Percentiles rank a stretch among this genome's conserved stretches.
Conservation (phyloP, 2,113 vertebrate species). For the Dipodomys stephensi region DNA sequence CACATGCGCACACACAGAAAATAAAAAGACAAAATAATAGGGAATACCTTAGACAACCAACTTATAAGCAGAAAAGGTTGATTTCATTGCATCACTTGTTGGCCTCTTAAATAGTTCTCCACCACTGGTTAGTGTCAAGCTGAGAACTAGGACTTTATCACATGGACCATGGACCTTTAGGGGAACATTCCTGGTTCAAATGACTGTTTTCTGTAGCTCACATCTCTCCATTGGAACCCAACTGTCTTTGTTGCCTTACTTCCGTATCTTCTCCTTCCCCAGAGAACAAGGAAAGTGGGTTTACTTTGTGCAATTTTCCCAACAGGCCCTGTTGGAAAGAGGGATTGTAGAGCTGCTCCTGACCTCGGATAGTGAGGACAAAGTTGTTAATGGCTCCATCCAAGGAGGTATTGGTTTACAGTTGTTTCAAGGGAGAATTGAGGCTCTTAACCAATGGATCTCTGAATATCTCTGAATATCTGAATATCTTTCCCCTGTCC, state of each 20-base stretch:
- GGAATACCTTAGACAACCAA: too few relatives aligned
- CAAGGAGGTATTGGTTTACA: conserved; percentile 90
- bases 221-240: background rate
- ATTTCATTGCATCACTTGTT: too few relatives aligned
- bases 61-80: too few relatives aligned
- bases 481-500: background rate
- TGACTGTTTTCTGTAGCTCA: background rate
- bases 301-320: conserved; percentile 27
- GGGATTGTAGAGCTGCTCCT: conserved; percentile 92
- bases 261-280: background rate
- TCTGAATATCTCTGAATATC: background rate
- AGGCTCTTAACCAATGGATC: background rate
- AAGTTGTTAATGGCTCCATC: conserved; percentile 86
- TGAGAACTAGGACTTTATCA: background rate
- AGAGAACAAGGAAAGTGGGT: background rate
- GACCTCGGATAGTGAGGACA: conserved; percentile 92
- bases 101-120: too few relatives aligned
- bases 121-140: background rate
- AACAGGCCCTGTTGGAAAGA: conserved; percentile 90
- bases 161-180: background rate
- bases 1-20: too few relatives aligned
- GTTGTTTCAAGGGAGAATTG: background rate
- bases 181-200: background rate
- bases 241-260: background rate
- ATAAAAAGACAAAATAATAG: too few relatives aligned